Percentiles rank a stretch among this genome's conserved stretches.
Conservation (phyloP, 2,888 invertebrate genomes). For the Drosophila mimetica region DNA sequence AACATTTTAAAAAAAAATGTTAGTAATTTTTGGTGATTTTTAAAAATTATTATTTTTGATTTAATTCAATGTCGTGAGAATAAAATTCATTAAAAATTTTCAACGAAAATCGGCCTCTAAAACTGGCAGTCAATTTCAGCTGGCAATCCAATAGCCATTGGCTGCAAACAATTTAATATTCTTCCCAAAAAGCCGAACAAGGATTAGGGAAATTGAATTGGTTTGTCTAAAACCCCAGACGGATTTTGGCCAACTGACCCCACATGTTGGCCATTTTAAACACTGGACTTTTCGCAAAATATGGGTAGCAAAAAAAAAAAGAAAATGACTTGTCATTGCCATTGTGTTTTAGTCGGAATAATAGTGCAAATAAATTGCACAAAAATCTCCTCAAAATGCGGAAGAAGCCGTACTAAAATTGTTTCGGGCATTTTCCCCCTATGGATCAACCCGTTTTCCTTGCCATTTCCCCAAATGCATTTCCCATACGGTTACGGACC, state of each 20-base stretch:
- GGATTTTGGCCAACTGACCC: conserved; percentile 3
- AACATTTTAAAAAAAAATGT: too few relatives aligned
- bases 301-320: not conserved
- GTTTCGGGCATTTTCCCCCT: conserved; percentile 2
- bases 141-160: conserved; percentile 22
- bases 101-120: not conserved
- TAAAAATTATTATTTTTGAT: too few relatives aligned
- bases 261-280: conserved; percentile 29
- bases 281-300: conserved; percentile 8
- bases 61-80: too few relatives aligned
- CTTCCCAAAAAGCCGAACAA: conserved; percentile 6
- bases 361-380: conserved; percentile 45
- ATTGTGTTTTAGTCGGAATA: conserved; percentile 14
- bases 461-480: not conserved
- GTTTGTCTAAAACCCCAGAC: conserved; percentile 9
- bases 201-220: conserved; percentile 36
- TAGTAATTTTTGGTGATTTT: too few relatives aligned
- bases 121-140: not conserved
- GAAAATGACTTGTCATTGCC: conserved; percentile 22
- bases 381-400: conserved; percentile 14
- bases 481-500: conserved; percentile 6
- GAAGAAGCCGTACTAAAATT: conserved; percentile 1
- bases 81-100: too few relatives aligned
- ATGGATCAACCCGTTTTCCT: conserved; percentile 2
- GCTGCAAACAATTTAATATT: conserved; percentile 1